Percentiles rank a stretch among this genome's conserved stretches.
phyloP scores from a whole-genome alignment of 2,113 vertebrate genomes.

The Lutjanus erythropterus region DNA sequence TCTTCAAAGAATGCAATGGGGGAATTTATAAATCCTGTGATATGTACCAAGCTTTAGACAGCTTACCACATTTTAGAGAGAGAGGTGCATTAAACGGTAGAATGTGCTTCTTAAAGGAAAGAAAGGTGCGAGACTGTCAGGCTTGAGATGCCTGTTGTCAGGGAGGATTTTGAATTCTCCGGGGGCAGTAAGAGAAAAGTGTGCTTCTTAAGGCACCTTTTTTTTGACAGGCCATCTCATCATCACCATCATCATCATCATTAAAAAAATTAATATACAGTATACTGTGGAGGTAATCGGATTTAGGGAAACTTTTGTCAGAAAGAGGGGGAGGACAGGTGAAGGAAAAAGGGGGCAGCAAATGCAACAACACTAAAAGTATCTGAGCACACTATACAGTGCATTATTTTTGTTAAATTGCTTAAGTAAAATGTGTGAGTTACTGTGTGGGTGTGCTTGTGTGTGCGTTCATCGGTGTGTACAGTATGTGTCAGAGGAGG shows the following conservation, averaged over 20 bases:
- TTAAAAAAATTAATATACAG: not conserved
- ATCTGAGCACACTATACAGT: not conserved
- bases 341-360: not conserved
- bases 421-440: not conserved
- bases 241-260: slow-evolving; percentile 31
- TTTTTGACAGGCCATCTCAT: slow-evolving; percentile 29
- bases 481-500: slow-evolving; percentile 40
- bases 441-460: not conserved
- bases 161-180: slow-evolving; percentile 48
- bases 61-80: slow-evolving; percentile 47
- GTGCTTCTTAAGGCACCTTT: slow-evolving; percentile 17
- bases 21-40: slow-evolving; percentile 27
- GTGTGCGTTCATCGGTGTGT: slow-evolving; percentile 11
- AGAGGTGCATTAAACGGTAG: slow-evolving; percentile 28
- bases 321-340: slow-evolving; percentile 8
- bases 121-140: slow-evolving; percentile 33
- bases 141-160: slow-evolving; percentile 48
- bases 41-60: slow-evolving; percentile 36
- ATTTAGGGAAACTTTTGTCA: slow-evolving; percentile 40
- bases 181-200: slow-evolving; percentile 32
- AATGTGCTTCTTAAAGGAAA: slow-evolving; percentile 41
- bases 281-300: slow-evolving; percentile 19
- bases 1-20: slow-evolving; percentile 45
- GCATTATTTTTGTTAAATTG: not conserved
- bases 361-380: not conserved